Evolutionary conservation across 2,888 invertebrate genomes (phyloP).

Genomic region (Sphinx pinastri): DNA sequence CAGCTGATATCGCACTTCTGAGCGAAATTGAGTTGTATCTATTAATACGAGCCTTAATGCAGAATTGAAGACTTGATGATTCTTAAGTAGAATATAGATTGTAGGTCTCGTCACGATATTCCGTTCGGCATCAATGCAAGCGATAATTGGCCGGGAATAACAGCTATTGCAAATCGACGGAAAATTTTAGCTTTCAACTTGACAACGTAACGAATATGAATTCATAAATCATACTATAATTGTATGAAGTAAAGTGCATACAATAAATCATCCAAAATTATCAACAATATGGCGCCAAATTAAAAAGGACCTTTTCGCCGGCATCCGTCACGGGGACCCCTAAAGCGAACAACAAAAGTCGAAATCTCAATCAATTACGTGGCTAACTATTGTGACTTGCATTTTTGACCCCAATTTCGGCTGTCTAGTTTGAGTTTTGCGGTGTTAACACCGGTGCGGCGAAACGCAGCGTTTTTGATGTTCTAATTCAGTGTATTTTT

Average conservation of each 20-base stretch:
- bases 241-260: background rate
- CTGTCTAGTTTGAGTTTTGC: conserved; percentile 38
- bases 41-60: too few relatives aligned
- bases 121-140: too few relatives aligned
- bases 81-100: too few relatives aligned
- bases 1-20: too few relatives aligned
- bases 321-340: conserved; percentile 12
- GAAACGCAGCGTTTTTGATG: conserved; percentile 28
- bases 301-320: background rate
- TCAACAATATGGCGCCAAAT: conserved; percentile 14
- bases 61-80: too few relatives aligned
- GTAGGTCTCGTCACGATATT: too few relatives aligned
- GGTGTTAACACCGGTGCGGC: conserved; percentile 34
- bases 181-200: too few relatives aligned
- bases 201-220: background rate
- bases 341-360: conserved; percentile 32
- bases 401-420: conserved; percentile 50
- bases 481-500: too few relatives aligned
- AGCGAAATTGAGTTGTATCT: too few relatives aligned
- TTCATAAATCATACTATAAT: background rate
- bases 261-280: conserved; percentile 7
- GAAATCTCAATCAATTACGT: conserved; percentile 54
- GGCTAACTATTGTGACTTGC: conserved; percentile 53
- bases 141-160: too few relatives aligned
- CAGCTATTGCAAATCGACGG: too few relatives aligned